Percentiles rank a stretch among this genome's conserved stretches.
Conservation (phyloP, 2,113 vertebrate species). For the Symphodus melops region DNA sequence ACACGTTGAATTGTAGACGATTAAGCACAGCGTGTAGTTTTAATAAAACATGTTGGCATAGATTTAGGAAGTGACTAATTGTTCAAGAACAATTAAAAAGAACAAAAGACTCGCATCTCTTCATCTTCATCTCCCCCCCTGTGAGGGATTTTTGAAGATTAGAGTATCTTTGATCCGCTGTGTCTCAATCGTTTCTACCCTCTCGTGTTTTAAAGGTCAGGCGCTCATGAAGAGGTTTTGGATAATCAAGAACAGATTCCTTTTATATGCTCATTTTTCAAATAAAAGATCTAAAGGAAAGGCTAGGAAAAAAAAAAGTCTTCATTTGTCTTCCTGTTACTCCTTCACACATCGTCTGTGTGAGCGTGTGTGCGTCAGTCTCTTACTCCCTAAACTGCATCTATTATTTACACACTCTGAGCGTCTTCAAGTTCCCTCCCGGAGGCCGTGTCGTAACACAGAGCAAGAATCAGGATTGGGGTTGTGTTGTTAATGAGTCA, state of each 20-base stretch:
- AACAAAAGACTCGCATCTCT: neutral
- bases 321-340: slow-evolving; percentile 28
- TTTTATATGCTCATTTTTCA: slow-evolving; percentile 6
- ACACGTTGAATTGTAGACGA: neutral
- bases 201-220: slow-evolving; percentile 6
- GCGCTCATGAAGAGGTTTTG: slow-evolving; percentile 4
- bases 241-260: slow-evolving; percentile 18
- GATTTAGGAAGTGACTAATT: slow-evolving; percentile 14
- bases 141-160: neutral
- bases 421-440: slow-evolving; percentile 42
- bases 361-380: slow-evolving; percentile 25
- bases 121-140: neutral
- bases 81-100: neutral
- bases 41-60: neutral
- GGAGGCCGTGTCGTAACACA: slow-evolving; percentile 22
- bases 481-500: slow-evolving; percentile 52
- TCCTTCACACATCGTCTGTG: slow-evolving; percentile 25
- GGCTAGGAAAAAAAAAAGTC: slow-evolving; percentile 3
- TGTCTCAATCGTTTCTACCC: slow-evolving; percentile 30
- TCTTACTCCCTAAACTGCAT: slow-evolving; percentile 52
- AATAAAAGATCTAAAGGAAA: slow-evolving; percentile 17
- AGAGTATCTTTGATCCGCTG: slow-evolving; percentile 18
- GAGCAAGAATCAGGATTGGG: slow-evolving; percentile 30
- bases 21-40: neutral
- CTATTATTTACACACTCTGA: slow-evolving; percentile 69